phyloP scores from a whole-genome alignment of 1,140 invertebrate species.

The Radopholus similis region DNA sequence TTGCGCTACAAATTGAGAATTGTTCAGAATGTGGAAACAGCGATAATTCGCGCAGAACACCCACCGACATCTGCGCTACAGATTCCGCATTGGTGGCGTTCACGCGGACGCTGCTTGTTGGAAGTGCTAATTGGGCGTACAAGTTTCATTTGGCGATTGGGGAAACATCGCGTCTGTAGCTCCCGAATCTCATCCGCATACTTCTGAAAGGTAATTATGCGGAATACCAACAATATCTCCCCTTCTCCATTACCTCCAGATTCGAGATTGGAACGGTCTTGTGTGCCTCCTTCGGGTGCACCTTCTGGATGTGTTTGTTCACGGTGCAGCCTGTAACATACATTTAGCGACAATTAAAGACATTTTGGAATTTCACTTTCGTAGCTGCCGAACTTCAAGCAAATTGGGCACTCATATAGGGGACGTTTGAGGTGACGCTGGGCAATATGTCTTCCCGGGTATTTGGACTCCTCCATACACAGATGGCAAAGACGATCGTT shows the following conservation, averaged over 20 bases:
- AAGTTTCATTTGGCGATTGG: slow-evolving; percentile 52
- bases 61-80: slow-evolving; percentile 37
- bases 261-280: slow-evolving; percentile 37
- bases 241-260: too few species aligned
- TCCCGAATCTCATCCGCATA: slow-evolving; percentile 50
- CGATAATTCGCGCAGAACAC: too few species aligned
- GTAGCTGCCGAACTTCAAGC: slow-evolving; percentile 46
- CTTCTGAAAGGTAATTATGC: too few species aligned
- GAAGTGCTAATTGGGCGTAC: slow-evolving; percentile 25
- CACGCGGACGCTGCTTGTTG: slow-evolving; percentile 23
- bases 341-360: neutral
- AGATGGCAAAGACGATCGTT: slow-evolving; percentile 21
- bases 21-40: too few species aligned
- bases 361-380: slow-evolving; percentile 40
- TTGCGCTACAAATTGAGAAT: too few species aligned
- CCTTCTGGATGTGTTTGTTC: slow-evolving; percentile 42
- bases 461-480: slow-evolving; percentile 45
- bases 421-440: slow-evolving; percentile 49
- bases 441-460: slow-evolving; percentile 52
- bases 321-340: neutral
- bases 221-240: too few species aligned
- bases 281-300: slow-evolving; percentile 33
- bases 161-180: slow-evolving; percentile 44
- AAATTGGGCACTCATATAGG: slow-evolving; percentile 51
- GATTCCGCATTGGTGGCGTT: slow-evolving; percentile 41